Evolutionary conservation across 2,888 invertebrate genomes (phyloP).

Genomic region (Tridacna gigas): DNA sequence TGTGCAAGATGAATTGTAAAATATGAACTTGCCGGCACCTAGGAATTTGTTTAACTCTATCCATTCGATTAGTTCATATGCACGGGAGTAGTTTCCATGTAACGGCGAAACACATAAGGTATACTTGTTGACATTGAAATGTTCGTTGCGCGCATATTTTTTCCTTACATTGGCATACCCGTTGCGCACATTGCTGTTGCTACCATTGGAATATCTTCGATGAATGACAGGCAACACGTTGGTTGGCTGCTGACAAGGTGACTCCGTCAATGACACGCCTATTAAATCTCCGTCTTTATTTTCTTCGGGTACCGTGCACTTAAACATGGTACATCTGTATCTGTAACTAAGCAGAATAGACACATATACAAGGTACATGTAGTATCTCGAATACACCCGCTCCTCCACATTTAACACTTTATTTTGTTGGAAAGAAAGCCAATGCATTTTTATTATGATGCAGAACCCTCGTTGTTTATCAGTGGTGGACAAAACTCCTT

Average conservation of each 20-base stretch:
- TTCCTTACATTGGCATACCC: no score
- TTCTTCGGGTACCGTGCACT: neutral
- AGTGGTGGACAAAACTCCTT: no score
- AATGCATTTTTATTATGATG: no score
- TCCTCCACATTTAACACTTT: no score
- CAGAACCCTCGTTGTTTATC: no score
- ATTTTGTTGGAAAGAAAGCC: no score
- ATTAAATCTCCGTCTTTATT: slow-evolving; percentile 17
- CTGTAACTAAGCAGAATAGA: no score
- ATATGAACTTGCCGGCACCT: slow-evolving; percentile 79
- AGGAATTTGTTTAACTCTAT: slow-evolving; percentile 80
- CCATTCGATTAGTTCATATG: slow-evolving; percentile 81
- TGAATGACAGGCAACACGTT: slow-evolving; percentile 40
- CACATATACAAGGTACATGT: no score
- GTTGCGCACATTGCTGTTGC: neutral
- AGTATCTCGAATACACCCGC: no score
- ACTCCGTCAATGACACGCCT: slow-evolving; percentile 60
- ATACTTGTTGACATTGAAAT: slow-evolving; percentile 49
- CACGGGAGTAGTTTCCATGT: slow-evolving; percentile 69
- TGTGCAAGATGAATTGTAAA: slow-evolving; percentile 71
- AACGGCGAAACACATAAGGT: slow-evolving; percentile 76
- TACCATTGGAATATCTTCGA: no score
- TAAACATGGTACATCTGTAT: no score
- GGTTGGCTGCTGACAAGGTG: slow-evolving; percentile 47
- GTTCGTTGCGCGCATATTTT: neutral